A percentile compares a stretch with the other conserved stretches of the same genome.
Evolutionary conservation across 2,888 invertebrate genomes (phyloP).

Genomic region (Sacculina carcini): DNA sequence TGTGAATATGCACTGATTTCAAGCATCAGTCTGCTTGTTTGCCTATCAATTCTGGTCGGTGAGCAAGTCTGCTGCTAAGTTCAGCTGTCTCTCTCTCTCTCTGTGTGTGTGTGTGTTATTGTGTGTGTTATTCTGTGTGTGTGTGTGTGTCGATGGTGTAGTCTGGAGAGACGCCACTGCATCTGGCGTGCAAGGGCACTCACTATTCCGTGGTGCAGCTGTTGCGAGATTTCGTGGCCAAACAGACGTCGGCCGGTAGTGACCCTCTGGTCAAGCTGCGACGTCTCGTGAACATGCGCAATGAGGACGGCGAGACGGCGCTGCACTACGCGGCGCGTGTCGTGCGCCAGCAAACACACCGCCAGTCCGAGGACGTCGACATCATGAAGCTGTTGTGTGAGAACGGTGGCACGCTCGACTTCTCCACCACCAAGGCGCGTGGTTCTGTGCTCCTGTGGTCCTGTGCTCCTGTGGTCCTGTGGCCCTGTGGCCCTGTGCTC

Average conservation of each 20-base stretch:
- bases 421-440: constrained; percentile 10
- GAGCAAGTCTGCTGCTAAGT: too few relatives aligned
- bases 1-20: too few relatives aligned
- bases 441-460: too few relatives aligned
- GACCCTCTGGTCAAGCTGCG: constrained; percentile 25
- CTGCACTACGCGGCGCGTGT: constrained; percentile 84
- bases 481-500: too few relatives aligned
- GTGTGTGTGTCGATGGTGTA: constrained; percentile 22
- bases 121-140: too few relatives aligned
- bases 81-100: too few relatives aligned
- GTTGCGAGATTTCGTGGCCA: constrained; percentile 54
- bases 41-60: too few relatives aligned
- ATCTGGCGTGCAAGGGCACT: constrained; percentile 52
- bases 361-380: constrained; percentile 43
- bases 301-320: constrained; percentile 75
- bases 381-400: constrained; percentile 68
- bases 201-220: constrained; percentile 57
- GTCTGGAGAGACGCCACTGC: constrained; percentile 84
- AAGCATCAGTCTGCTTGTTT: too few relatives aligned
- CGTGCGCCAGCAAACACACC: constrained; percentile 48
- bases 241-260: constrained; percentile 42
- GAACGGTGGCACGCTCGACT: constrained; percentile 29
- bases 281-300: constrained; percentile 55
- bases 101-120: too few relatives aligned
- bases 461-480: too few relatives aligned